phyloP scores from a whole-genome alignment of 2,888 invertebrate genomes.

The Spodoptera picta region DNA sequence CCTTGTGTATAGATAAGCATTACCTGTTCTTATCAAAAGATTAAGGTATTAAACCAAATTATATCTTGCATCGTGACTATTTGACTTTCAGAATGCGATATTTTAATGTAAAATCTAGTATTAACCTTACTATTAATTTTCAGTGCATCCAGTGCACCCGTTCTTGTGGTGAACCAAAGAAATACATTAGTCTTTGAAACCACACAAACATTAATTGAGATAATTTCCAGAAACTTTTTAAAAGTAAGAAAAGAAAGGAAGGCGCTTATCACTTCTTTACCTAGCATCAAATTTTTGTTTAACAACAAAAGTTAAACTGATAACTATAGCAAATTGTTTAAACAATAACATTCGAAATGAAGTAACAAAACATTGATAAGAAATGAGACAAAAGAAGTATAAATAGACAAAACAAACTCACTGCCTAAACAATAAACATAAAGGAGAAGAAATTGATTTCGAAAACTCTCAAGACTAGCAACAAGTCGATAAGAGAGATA shows the following conservation, averaged over 20 bases:
- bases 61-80: conserved; percentile 23
- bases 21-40: conserved; percentile 64
- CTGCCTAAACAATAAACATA: neutral
- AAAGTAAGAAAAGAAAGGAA: no score
- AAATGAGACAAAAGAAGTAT: neutral
- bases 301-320: no score
- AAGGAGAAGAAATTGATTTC: neutral
- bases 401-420: neutral
- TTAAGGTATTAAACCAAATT: conserved; percentile 56
- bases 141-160: conserved; percentile 2
- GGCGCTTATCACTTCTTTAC: no score
- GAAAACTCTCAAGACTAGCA: conserved; percentile 3
- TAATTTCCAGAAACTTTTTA: no score
- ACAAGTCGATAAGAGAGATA: conserved; percentile 7
- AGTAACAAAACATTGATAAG: neutral
- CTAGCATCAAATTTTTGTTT: no score
- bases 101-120: conserved; percentile 14
- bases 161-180: neutral
- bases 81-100: conserved; percentile 33
- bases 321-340: neutral
- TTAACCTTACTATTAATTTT: conserved; percentile 2
- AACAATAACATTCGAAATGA: neutral
- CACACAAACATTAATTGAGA: no score
- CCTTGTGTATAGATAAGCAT: conserved; percentile 56
- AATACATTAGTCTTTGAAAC: no score